phyloP scores from a whole-genome alignment of 2,888 invertebrate species.

The Atrina japonica region DNA sequence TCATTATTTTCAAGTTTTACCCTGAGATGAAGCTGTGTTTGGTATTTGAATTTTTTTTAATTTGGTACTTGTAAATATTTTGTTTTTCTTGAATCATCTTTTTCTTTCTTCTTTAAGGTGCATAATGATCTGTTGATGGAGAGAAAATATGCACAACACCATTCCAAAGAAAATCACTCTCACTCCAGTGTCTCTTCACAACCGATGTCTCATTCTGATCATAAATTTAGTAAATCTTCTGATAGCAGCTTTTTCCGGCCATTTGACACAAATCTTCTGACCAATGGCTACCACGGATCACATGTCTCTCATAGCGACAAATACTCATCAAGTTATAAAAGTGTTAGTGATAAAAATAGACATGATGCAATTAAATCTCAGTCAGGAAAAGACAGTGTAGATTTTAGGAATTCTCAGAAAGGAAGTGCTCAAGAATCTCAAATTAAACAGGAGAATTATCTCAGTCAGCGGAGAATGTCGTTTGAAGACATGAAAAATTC shows the following conservation, averaged over 20 bases:
- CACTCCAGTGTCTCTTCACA: background rate
- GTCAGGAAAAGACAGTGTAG: too few species aligned
- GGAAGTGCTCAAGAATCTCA: too few species aligned
- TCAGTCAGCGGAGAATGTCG: too few species aligned
- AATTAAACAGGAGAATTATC: too few species aligned
- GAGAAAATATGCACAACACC: conserved; percentile 23
- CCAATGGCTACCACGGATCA: conserved; percentile 53
- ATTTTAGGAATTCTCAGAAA: too few species aligned
- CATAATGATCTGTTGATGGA: background rate
- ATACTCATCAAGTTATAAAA: conserved; percentile 27
- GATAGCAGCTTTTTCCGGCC: conserved; percentile 66
- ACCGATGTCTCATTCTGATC: background rate
- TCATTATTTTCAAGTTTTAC: too few species aligned
- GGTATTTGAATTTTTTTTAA: too few species aligned
- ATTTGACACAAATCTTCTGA: conserved; percentile 63
- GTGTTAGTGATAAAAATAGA: conserved; percentile 22
- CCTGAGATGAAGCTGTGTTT: too few species aligned
- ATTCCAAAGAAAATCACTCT: conserved; percentile 21
- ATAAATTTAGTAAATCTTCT: conserved; percentile 45
- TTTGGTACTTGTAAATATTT: too few species aligned
- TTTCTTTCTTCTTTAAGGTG: too few species aligned
- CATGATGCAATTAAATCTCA: conserved; percentile 28
- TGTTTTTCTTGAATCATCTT: too few species aligned
- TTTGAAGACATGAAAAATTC: too few species aligned
- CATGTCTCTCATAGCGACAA: conserved; percentile 28